Percentiles rank a stretch among this genome's conserved stretches.
Evolutionary conservation across 2,888 invertebrate genomes (phyloP).

Genomic region (Zele albiditarsus): DNA sequence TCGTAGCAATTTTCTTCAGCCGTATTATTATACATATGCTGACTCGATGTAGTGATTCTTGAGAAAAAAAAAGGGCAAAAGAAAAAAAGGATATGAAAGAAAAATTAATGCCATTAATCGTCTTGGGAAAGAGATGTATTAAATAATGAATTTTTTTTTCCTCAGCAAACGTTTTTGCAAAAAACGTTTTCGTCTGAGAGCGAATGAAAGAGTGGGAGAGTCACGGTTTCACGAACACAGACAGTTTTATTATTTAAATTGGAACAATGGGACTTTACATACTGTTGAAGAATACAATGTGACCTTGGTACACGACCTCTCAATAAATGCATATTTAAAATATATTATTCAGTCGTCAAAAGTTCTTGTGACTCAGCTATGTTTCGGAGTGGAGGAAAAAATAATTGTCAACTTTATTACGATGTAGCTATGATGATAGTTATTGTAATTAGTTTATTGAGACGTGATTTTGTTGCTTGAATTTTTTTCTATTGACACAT

Average conservation of each 20-base stretch:
- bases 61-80: background rate
- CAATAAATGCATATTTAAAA: background rate
- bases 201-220: background rate
- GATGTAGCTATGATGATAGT: too few species aligned
- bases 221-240: constrained; percentile 11
- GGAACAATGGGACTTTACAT: background rate
- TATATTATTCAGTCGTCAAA: background rate
- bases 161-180: background rate
- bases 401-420: too few species aligned
- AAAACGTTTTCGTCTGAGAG: background rate
- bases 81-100: background rate
- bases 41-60: background rate
- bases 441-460: too few species aligned
- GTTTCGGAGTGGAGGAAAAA: too few species aligned
- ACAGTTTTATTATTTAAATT: constrained; percentile 22
- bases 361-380: background rate
- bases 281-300: background rate
- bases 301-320: background rate
- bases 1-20: constrained; percentile 21
- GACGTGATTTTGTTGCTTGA: too few species aligned
- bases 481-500: too few species aligned
- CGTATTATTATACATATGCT: background rate
- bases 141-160: background rate
- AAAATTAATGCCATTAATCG: background rate
- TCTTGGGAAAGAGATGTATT: background rate